Conservation (phyloP, 2,113 vertebrate genomes). For the Noturus placidus region DNA sequence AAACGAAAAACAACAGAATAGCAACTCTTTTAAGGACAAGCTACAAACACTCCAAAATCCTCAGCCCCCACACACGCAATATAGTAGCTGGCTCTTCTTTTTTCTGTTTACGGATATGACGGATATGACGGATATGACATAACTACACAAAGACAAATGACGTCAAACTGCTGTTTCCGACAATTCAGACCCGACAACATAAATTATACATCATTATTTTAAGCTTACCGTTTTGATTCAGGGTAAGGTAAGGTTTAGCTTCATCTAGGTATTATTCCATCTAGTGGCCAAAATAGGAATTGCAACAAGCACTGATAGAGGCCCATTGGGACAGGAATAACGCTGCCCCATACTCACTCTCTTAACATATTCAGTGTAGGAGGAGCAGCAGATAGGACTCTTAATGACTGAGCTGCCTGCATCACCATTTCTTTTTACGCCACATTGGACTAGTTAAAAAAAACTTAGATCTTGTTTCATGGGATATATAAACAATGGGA, state of each 20-base stretch:
- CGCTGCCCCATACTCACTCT: not conserved
- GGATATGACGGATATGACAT: no score
- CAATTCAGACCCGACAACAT: no score
- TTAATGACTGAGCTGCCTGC: not conserved
- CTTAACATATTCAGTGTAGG: not conserved
- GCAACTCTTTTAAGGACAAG: no score
- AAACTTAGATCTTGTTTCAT: not conserved
- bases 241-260: not conserved
- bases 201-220: no score
- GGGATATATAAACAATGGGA: not conserved
- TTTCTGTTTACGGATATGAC: no score
- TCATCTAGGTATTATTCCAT: not conserved
- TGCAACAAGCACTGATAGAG: not conserved
- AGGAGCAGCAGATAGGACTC: not conserved
- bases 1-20: no score
- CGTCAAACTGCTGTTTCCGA: no score
- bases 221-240: no score
- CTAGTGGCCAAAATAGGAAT: not conserved
- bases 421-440: not conserved
- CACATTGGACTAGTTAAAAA: not conserved
- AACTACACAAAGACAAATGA: no score
- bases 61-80: no score
- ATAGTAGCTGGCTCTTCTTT: no score
- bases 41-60: no score
- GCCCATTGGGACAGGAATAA: not conserved